Conservation (phyloP, 2,888 invertebrate species). For the Diaperis boleti region DNA sequence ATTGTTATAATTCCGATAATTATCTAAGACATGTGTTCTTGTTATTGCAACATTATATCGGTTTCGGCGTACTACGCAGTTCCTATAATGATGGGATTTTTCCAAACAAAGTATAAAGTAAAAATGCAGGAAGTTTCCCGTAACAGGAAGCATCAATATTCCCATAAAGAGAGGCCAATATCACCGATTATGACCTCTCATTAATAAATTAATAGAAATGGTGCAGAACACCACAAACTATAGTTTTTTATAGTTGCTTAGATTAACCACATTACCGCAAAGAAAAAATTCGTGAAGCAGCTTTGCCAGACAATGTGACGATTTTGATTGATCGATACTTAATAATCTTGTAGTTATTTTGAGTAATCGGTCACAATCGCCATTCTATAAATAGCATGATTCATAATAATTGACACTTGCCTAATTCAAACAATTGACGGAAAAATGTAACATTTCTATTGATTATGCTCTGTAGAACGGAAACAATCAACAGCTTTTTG, state of each 20-base stretch:
- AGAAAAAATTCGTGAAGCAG: slow-evolving; percentile 2
- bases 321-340: slow-evolving; percentile 5
- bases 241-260: slow-evolving; percentile 12
- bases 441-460: too few species aligned
- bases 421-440: not conserved
- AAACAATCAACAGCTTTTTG: too few species aligned
- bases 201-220: slow-evolving; percentile 27
- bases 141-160: slow-evolving; percentile 11
- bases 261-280: slow-evolving; percentile 32
- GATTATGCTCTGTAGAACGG: too few species aligned
- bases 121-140: slow-evolving; percentile 16
- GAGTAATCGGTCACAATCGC: not conserved
- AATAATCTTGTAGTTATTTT: slow-evolving; percentile 5
- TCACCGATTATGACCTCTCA: slow-evolving; percentile 15
- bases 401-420: not conserved
- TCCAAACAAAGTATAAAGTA: not conserved
- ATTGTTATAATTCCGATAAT: slow-evolving; percentile 15
- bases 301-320: slow-evolving; percentile 2
- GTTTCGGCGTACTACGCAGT: not conserved
- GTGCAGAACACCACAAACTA: slow-evolving; percentile 27
- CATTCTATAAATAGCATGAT: slow-evolving; percentile 10
- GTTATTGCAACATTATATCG: not conserved
- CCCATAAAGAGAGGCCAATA: slow-evolving; percentile 1
- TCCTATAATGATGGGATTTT: not conserved
- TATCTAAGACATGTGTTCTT: not conserved